Percentiles rank a stretch among this genome's conserved stretches.
Conservation (phyloP, 1,140 invertebrate genomes). For the Adoxophyes honmai region DNA sequence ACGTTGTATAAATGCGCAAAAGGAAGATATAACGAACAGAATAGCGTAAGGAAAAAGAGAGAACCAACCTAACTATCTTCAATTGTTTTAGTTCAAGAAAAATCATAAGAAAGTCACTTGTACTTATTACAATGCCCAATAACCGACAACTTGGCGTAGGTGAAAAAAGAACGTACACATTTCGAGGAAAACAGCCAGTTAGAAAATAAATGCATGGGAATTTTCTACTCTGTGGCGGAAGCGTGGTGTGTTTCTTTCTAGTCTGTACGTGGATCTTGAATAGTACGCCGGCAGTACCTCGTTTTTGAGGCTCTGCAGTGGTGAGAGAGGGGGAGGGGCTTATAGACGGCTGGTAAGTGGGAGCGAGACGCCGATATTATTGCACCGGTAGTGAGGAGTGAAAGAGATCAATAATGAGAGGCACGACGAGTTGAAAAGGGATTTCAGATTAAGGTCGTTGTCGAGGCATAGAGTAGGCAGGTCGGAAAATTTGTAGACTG, state of each 20-base stretch:
- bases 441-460: constrained; percentile 77
- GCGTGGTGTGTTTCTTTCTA: constrained; percentile 55
- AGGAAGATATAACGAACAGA: too few relatives aligned
- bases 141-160: constrained; percentile 10
- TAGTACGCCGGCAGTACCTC: constrained; percentile 63
- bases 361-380: constrained; percentile 56
- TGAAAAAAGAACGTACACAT: constrained; percentile 19
- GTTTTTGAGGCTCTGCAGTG: constrained; percentile 76
- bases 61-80: not conserved
- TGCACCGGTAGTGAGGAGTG: constrained; percentile 76
- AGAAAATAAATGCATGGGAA: constrained; percentile 13
- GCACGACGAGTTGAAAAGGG: constrained; percentile 76
- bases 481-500: constrained; percentile 41
- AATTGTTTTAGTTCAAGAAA: constrained; percentile 24
- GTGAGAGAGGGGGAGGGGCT: constrained; percentile 45
- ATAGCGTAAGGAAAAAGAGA: too few relatives aligned
- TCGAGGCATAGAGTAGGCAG: constrained; percentile 65
- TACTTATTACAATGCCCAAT: constrained; percentile 15
- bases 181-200: constrained; percentile 23
- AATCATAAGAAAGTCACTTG: constrained; percentile 22
- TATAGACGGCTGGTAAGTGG: constrained; percentile 28
- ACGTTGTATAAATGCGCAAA: too few relatives aligned
- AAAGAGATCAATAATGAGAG: constrained; percentile 78
- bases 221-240: constrained; percentile 40
- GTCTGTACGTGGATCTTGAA: constrained; percentile 59